phyloP scores from a whole-genome alignment of 2,113 vertebrate species.

The Anoura caudifer region DNA sequence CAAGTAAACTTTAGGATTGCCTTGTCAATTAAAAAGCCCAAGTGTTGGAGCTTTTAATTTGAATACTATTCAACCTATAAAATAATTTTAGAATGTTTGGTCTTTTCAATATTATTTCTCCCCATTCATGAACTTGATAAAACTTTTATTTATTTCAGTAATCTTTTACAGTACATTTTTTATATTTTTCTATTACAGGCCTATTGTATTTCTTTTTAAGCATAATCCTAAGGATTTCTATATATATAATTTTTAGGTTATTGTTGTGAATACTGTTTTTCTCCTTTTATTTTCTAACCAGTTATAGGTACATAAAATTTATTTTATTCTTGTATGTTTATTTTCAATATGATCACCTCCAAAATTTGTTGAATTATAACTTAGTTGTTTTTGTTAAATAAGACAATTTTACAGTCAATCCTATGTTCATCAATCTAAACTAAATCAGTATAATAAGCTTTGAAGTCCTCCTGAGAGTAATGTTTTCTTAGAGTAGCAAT shows the following conservation, averaged over 20 bases:
- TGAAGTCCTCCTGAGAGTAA: background rate
- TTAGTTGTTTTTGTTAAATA: constrained; percentile 11
- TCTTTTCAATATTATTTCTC: background rate
- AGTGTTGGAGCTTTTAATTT: constrained; percentile 14
- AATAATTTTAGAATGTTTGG: background rate
- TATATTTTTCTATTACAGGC: background rate
- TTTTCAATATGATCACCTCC: constrained; percentile 16
- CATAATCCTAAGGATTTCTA: background rate
- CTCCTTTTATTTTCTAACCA: constrained; percentile 8
- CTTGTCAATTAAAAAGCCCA: background rate
- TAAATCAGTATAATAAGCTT: background rate
- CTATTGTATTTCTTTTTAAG: background rate
- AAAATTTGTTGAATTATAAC: constrained; percentile 6
- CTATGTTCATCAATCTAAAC: background rate
- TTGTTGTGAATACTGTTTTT: background rate
- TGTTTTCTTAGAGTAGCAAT: background rate
- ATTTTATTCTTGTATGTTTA: constrained; percentile 43
- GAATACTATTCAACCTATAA: background rate
- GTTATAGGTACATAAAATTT: background rate
- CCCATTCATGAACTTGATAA: background rate
- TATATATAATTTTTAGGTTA: background rate
- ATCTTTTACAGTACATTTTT: background rate
- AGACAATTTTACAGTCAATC: background rate
- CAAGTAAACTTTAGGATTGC: background rate
- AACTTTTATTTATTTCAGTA: background rate